A percentile compares a stretch with the other conserved stretches of the same genome.
Conservation (phyloP, 1,140 invertebrate genomes). For the Drosophila gunungcola region DNA sequence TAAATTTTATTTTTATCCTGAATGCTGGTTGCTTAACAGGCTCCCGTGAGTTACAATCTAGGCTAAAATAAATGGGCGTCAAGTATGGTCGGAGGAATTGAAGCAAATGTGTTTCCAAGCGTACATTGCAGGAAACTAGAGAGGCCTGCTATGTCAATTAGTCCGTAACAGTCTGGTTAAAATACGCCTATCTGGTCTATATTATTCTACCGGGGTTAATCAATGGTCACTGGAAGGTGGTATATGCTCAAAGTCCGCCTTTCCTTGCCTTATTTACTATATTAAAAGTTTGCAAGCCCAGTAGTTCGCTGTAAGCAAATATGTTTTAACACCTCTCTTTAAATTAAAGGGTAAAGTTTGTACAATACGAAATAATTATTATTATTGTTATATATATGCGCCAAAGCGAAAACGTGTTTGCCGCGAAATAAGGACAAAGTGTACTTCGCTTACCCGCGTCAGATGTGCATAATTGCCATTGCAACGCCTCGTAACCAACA, state of each 20-base stretch:
- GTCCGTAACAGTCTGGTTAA: background rate
- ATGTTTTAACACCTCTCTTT: background rate
- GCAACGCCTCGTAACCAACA: conserved; percentile 22
- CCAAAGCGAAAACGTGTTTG: background rate
- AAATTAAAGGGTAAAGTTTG: no score
- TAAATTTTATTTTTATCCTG: conserved; percentile 62
- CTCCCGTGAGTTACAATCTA: conserved; percentile 2
- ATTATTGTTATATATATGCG: no score
- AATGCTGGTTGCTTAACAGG: conserved; percentile 19
- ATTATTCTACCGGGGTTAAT: conserved; percentile 6
- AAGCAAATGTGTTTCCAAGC: background rate
- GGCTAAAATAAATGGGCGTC: conserved; percentile 4
- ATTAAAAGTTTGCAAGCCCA: background rate
- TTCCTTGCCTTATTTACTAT: background rate
- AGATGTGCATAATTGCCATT: conserved; percentile 24
- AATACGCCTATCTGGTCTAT: background rate
- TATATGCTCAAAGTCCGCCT: conserved; percentile 6
- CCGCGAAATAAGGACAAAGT: background rate
- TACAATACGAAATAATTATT: no score
- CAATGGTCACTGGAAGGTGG: background rate
- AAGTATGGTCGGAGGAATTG: background rate
- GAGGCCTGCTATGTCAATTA: background rate
- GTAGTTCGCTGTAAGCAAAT: background rate
- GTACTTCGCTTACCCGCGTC: background rate
- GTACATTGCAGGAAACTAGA: background rate